Conservation (phyloP, 2,797 vertebrate genomes). For the Hippocampus kuda region DNA sequence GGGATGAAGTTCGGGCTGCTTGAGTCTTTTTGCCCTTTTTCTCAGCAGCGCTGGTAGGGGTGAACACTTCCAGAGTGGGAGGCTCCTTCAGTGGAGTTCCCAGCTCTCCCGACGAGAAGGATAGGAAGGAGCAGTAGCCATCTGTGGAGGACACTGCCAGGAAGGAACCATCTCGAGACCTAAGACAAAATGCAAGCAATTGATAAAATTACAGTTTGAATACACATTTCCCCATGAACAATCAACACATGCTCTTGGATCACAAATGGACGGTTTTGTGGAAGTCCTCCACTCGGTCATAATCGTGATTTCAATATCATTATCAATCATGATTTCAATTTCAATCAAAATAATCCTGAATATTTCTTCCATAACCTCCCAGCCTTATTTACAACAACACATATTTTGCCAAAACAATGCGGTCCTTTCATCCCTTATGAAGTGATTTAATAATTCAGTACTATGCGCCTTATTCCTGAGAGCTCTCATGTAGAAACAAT, state of each 20-base stretch:
- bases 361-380: no score
- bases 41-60: slow-evolving; percentile 62
- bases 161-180: slow-evolving; percentile 89
- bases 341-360: no score
- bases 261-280: neutral
- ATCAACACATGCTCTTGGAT: neutral
- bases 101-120: slow-evolving; percentile 83
- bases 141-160: slow-evolving; percentile 94
- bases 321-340: neutral
- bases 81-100: slow-evolving; percentile 82
- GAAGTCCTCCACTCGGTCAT: neutral
- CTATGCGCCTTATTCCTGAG: no score
- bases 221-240: neutral
- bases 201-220: neutral
- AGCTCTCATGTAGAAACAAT: no score
- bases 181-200: slow-evolving; percentile 40
- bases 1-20: slow-evolving; percentile 55
- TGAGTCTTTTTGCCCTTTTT: slow-evolving; percentile 80
- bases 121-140: slow-evolving; percentile 94
- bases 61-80: slow-evolving; percentile 68
- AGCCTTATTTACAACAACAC: no score
- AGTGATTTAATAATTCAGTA: no score
- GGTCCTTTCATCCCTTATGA: no score
- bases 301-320: no score
- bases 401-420: no score